Conservation (phyloP, 2,113 vertebrate genomes). For the Cygnus buccinator region DNA sequence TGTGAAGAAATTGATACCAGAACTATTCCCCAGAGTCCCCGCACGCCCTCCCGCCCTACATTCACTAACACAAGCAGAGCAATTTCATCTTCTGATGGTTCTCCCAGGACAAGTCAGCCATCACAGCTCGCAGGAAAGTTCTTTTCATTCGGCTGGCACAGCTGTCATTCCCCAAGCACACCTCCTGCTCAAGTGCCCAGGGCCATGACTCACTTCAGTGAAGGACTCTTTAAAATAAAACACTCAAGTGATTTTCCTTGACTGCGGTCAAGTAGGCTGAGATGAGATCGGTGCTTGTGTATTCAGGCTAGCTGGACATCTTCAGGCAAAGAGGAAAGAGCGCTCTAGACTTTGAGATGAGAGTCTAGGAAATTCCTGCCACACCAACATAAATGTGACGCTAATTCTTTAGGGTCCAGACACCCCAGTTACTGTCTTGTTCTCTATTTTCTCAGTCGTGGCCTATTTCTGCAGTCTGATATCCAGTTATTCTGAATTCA, state of each 20-base stretch:
- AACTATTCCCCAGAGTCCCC: not conserved
- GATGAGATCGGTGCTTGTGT: not conserved
- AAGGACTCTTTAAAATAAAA: not conserved
- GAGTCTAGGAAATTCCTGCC: not conserved
- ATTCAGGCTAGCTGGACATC: not conserved
- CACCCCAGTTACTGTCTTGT: not conserved
- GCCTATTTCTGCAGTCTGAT: slow-evolving; percentile 17
- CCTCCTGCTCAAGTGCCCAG: not conserved
- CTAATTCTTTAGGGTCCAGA: not conserved
- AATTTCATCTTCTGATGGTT: not conserved
- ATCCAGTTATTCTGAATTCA: not conserved
- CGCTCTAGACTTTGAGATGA: not conserved
- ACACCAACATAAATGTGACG: not conserved
- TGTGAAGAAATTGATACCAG: not conserved
- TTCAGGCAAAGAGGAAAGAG: not conserved
- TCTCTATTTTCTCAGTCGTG: not conserved
- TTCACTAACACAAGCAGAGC: not conserved
- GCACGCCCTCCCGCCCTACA: not conserved
- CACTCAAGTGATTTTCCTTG: not conserved
- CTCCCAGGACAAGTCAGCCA: not conserved
- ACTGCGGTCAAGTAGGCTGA: not conserved
- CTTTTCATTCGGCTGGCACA: not conserved
- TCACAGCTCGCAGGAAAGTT: not conserved
- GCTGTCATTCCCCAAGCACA: not conserved
- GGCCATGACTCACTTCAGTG: not conserved